Base-by-base conservation (phyloP, 2,888 invertebrate genomes). In the Andrena dorsata region DNA sequence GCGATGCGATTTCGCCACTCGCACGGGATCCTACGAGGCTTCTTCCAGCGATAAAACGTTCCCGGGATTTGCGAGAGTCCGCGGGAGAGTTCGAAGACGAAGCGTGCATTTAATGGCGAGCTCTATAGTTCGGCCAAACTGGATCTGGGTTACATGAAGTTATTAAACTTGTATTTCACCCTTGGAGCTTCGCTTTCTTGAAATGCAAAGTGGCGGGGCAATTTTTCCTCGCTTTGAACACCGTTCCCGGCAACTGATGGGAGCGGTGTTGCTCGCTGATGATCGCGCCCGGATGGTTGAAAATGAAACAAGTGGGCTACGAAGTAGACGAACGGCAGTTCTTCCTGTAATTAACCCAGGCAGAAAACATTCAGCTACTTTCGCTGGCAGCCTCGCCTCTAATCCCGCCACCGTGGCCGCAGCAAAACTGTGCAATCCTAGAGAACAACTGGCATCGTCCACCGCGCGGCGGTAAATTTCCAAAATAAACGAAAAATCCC, bases 401-500 rank as follows among this genome's bases (percentile, higher is more conserved):
- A 51, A 64, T 51, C 28, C 6, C 2, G 2, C 30, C 26, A 1
- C 8, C n/a, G 26, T 23, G 5, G 41, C 49, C 20, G 35, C 63
- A 20, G 63, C 32, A 13, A 20, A 20, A 30, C 35, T 26, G 20
- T 20, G 51, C 23, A 58, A n/a, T 26, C 16, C 8, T n/a, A 10
- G 64, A 41, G 8, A 41, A 20, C 28, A 64, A 65, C 26, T 13
- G 23, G 66, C 58, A 20, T 66, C 63, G 80, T 53, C 78, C 58
- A 70, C 69, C 72, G 35, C 30, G 80, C 51, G 64, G 61, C 47
- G 65, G 53, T 76, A 70, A 78, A 80, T 77, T 77, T 84, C 58
- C 32, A 51, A 82, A 80, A 76, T 74, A 35, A 76, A 76, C 71
- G 81, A 79, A 84, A 86, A 82, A 68, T 75, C 65, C 65, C 60